Base-by-base conservation (phyloP, 2,888 invertebrate species). In the Thymelicus sylvestris region DNA sequence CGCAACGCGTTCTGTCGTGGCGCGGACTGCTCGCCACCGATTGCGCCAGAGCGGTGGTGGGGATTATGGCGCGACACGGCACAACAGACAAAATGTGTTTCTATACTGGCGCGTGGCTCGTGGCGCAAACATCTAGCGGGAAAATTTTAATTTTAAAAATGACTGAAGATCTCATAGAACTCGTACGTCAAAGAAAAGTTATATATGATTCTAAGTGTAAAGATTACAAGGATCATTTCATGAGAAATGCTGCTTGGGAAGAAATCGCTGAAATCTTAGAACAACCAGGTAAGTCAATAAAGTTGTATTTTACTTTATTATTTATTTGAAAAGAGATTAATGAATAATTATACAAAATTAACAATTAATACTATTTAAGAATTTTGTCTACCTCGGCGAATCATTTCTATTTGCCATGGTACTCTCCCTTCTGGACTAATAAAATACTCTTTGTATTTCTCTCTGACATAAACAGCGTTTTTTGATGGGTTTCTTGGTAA, bases 191-290 rank as follows among this genome's bases (percentile, higher is more conserved):
- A 69, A 47, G 63, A 63, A 69, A 69, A 69, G 69, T 69, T 52
- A 64, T 69, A 63, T 69, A 69, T 64, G 63, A 63, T 50, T 57
- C 69, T 57, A 69, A 69, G 41, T 69, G 64, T 69, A 69, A 69
- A 69, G 69, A 69, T 38, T 69, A 69, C 59, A 69, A 69, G 63
- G 69, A 69, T 69, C 69, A 69, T 44, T 63, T 69, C 55, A 69
- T 69, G 50, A 69, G 69, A 69, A 63, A 63, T 63, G 69, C 69
- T 69, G 63, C 63, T 64, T 69, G 63, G 64, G 64, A 64, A 64
- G 64, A 64, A 15, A 64, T 64, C n/a, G 47, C 41, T 19, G 64
- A 64, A 64, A 64, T 44, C 10, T 44, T 64, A 24, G 44, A 67
- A 60, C 55, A 67, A 67, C 67, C 67, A 60, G 60, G 67, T 67